phyloP scores from a whole-genome alignment of 2,888 invertebrate genomes.

The Penaeus monodon region DNA sequence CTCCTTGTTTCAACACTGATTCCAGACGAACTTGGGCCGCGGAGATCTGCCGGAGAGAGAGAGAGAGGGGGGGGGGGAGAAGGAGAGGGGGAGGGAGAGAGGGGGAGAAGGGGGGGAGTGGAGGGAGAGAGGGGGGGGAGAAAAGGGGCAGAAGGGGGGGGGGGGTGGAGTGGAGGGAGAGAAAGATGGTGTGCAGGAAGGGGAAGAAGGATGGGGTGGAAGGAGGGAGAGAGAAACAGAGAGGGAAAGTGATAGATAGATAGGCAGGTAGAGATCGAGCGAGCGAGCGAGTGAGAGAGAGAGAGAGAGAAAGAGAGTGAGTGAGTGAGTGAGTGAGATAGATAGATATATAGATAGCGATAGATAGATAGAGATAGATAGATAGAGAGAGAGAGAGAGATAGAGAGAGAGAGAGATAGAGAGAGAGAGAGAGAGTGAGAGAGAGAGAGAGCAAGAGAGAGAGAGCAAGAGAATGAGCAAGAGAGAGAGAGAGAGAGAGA shows the following conservation, averaged over 20 bases:
- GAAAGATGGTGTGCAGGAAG: not conserved
- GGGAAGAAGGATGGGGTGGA: not conserved
- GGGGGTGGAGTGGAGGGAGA: not conserved
- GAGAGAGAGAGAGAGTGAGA: not conserved
- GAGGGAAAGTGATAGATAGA: not conserved
- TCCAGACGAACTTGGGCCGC: not conserved
- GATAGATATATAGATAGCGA: not conserved
- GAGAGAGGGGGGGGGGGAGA: no score
- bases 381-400: not conserved
- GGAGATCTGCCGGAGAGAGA: not conserved
- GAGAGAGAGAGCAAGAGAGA: not conserved
- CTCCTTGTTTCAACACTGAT: slow-evolving; percentile 21
- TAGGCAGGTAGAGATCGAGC: not conserved
- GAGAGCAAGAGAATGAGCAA: not conserved
- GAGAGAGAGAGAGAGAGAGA: not conserved
- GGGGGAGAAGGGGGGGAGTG: no score
- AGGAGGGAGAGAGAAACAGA: not conserved
- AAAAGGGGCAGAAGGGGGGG: not conserved
- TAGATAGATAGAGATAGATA: not conserved
- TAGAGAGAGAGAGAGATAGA: not conserved
- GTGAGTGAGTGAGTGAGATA: not conserved
- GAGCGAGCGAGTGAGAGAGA: slow-evolving; percentile 20
- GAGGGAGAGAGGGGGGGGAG: no score
- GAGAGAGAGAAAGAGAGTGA: not conserved
- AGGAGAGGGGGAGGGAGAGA: no score